Evolutionary conservation across 2,797 vertebrate genomes (phyloP), one percentile per base, ranked within the genome.

Genomic region (Tauraco hartlaubi): DNA sequence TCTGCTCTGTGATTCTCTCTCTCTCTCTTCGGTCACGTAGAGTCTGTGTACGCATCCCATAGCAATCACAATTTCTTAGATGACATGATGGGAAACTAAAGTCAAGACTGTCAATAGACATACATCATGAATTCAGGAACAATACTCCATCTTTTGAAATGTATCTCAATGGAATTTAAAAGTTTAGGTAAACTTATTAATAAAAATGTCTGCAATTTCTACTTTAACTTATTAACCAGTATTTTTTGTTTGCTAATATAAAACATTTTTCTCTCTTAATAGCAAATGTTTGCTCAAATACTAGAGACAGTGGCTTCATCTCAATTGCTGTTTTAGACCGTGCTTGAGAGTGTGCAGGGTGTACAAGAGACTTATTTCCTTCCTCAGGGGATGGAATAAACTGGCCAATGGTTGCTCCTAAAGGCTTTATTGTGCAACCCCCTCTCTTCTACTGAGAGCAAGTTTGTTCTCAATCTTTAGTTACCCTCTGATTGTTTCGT

Each of bases 281-380:
- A 43, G 51, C 39, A 73, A 39, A n/a, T 66, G 29, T 89, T 95
- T 82, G 11, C 20, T 37, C 10, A 55, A 63, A n/a, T 63, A 56
- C 16, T 62, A 26, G 59, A 48, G 15, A 31, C 25, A 79, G 31
- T 59, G n/a, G 6, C 46, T 84, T 88, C 43, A 31, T 68, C 29
- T 75, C 39, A 39, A 0, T 61, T 0, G 0, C 49, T 82, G 33
- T 37, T 90, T 56, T 61, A 62, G 66, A 66, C 8, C 7, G 1
- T 11, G 3, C 58, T 33, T 62, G 28, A 63, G 66, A 76, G 49
- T 4, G 4, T 55, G 35, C 59, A 82, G 41, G 31, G 20, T 72
- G 41, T 71, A 55, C 13, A 10, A 48, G 22, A 63, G 25, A 54
- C 35, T 73, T 39, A 31, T 16, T 55, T 52, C 49, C 12, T 22